These are phyloP conservation scores for Aleiodes leptofemur DNA, from an alignment of 2,888 invertebrate genomes.

Conservation along the genomic window DNA sequence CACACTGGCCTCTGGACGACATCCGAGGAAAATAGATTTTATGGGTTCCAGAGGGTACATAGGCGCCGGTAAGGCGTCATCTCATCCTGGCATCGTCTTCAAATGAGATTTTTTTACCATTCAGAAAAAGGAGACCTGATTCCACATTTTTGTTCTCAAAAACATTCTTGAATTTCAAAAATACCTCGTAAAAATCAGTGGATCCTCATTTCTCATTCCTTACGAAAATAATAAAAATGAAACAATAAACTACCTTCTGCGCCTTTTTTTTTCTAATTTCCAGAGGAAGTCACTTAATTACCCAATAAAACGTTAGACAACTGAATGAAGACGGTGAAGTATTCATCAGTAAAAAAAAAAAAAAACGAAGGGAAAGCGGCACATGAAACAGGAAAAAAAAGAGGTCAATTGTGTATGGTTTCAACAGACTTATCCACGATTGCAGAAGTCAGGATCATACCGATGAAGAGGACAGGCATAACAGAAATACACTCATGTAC, in stretches of 20 bases:
- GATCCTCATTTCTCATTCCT: not conserved
- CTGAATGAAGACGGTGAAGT: constrained; percentile 8
- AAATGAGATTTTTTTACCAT: constrained; percentile 57
- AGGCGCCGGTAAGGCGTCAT: constrained; percentile 69
- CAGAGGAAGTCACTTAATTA: not conserved
- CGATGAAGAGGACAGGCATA: constrained; percentile 28
- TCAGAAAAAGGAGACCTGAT: constrained; percentile 27
- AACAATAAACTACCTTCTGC: not conserved
- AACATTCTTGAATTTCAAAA: constrained; percentile 57
- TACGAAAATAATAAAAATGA: not conserved
- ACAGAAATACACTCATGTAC: constrained; percentile 55
- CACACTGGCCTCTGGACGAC: constrained; percentile 9
- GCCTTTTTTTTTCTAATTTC: not conserved
- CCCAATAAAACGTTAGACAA: not conserved
- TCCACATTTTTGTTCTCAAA: constrained; percentile 48
- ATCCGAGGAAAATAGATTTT: constrained; percentile 57
- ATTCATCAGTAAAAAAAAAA: constrained; percentile 7
- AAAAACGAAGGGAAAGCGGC: constrained; percentile 24
- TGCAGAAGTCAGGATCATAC: constrained; percentile 13
- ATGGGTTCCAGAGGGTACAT: constrained; percentile 51
- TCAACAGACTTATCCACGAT: constrained; percentile 31
- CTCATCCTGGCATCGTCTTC: constrained; percentile 68
- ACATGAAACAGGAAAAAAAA: constrained; percentile 14
- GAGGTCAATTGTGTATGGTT: constrained; percentile 22
- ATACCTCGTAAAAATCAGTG: not conserved